Percentiles rank a stretch among this genome's conserved stretches.
phyloP scores from a whole-genome alignment of 2,113 vertebrate genomes.

The Austrofundulus limnaeus region DNA sequence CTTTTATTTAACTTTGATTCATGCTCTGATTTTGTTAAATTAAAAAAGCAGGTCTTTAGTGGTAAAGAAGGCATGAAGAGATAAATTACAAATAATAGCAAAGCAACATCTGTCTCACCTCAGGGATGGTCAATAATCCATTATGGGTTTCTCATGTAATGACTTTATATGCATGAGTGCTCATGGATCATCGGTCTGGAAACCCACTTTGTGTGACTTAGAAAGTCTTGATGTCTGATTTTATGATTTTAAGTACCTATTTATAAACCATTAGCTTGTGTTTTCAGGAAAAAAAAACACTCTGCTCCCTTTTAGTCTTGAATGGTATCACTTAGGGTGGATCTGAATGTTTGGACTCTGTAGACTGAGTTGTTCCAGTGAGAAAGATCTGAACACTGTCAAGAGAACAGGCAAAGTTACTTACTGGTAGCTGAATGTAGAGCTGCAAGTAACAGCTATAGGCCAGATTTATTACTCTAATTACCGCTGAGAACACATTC shows the following conservation, averaged over 20 bases:
- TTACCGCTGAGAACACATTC: neutral
- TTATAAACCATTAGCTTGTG: neutral
- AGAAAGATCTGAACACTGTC: neutral
- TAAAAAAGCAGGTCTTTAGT: neutral
- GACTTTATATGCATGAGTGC: conserved; percentile 31
- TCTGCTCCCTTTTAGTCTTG: neutral
- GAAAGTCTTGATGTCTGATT: conserved; percentile 26
- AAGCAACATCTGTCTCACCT: conserved; percentile 47
- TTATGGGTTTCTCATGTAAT: conserved; percentile 34
- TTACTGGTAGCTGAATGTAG: neutral
- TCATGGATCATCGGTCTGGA: conserved; percentile 35
- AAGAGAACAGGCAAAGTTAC: neutral
- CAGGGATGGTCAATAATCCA: conserved; percentile 49
- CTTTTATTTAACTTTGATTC: neutral
- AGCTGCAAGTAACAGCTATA: neutral
- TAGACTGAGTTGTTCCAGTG: neutral
- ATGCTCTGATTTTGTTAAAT: neutral
- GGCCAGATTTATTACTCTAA: neutral
- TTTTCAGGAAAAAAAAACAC: neutral
- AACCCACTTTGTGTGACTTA: conserved; percentile 22
- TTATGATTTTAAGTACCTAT: conserved; percentile 22
- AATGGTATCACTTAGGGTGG: neutral
- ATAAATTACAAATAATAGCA: conserved; percentile 23
- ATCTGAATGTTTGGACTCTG: neutral
- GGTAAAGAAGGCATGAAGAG: conserved; percentile 8